A percentile compares a stretch with the other conserved stretches of the same genome.
Conservation (phyloP, 2,113 vertebrate species). For the Puffinus mauretanicus region DNA sequence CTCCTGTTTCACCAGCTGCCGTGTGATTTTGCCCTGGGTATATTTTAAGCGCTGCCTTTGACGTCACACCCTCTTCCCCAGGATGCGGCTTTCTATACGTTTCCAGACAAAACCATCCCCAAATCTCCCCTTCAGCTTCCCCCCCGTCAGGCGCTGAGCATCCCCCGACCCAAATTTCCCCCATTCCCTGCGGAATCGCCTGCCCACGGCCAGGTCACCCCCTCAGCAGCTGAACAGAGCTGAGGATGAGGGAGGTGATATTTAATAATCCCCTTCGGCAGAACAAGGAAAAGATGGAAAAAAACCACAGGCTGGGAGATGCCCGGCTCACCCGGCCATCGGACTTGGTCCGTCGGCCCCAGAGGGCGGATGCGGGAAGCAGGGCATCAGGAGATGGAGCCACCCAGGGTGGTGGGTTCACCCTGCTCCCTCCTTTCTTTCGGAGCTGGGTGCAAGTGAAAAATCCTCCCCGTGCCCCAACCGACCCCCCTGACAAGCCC, state of each 20-base stretch:
- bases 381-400: not conserved
- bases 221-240: not conserved
- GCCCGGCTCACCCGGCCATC: accelerated
- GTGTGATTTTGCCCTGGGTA: conserved; percentile 31
- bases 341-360: accelerated
- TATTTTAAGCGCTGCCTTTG: conserved; percentile 64
- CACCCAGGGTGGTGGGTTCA: accelerated
- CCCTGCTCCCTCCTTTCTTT: not conserved
- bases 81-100: not conserved
- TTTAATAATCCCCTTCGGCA: not conserved
- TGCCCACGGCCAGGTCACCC: not conserved
- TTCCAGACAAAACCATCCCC: not conserved
- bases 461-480: not conserved
- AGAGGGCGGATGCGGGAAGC: accelerated
- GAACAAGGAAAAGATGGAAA: not conserved
- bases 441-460: not conserved
- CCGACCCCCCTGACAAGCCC: accelerated
- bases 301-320: accelerated
- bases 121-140: not conserved
- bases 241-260: not conserved
- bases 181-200: accelerated
- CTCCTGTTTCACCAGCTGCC: conserved; percentile 24
- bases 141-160: not conserved
- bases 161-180: not conserved
- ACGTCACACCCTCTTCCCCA: conserved; percentile 41